Conservation (phyloP, 2,113 vertebrate species). For the Sialia sialis region DNA sequence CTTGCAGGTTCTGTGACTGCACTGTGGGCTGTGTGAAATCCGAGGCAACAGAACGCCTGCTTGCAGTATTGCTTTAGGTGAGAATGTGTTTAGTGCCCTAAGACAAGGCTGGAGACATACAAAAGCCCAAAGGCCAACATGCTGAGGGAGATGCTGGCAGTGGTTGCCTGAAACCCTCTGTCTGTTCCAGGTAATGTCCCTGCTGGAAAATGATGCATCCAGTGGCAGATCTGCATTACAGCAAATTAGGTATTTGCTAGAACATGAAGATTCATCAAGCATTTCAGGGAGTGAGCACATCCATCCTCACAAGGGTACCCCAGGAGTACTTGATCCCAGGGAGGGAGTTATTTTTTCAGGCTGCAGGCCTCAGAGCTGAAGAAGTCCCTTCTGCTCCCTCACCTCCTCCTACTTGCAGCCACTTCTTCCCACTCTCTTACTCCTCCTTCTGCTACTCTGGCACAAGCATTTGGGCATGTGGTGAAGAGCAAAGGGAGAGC, state of each 20-base stretch:
- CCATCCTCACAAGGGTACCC: neutral
- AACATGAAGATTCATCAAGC: neutral
- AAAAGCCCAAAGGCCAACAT: neutral
- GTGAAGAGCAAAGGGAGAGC: slow-evolving; percentile 40
- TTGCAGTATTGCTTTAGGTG: neutral
- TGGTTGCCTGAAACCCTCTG: neutral
- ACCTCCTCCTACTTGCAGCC: slow-evolving; percentile 42
- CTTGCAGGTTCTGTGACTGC: neutral
- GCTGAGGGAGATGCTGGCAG: neutral
- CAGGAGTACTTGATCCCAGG: neutral
- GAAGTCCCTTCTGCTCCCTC: slow-evolving; percentile 24
- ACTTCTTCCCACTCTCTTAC: slow-evolving; percentile 34
- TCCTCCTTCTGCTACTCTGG: slow-evolving; percentile 48
- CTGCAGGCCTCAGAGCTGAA: neutral
- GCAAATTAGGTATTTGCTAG: neutral
- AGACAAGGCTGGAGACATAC: neutral
- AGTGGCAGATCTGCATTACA: neutral
- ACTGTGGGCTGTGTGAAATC: slow-evolving; percentile 1
- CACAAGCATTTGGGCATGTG: slow-evolving; percentile 41
- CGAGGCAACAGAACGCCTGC: neutral
- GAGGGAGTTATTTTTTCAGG: neutral
- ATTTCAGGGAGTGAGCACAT: neutral
- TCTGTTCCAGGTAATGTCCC: neutral
- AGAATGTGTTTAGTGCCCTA: neutral
- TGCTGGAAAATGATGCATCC: neutral